phyloP scores from a whole-genome alignment of 2,888 invertebrate species.

The Heliconius ethilla region DNA sequence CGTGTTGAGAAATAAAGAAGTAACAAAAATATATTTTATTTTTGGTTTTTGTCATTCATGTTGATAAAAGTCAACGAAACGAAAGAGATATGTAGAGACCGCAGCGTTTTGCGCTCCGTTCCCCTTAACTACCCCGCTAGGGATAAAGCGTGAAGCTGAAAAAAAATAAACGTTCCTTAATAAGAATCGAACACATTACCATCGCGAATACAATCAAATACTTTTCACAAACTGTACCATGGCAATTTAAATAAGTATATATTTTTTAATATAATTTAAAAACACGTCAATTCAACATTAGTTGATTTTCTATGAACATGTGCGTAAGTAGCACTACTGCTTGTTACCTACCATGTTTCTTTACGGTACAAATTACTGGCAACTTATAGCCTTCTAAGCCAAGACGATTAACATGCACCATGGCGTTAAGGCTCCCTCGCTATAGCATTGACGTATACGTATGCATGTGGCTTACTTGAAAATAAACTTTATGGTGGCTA shows the following conservation, averaged over 20 bases:
- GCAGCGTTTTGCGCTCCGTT: no score
- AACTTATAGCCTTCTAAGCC: slow-evolving; percentile 21
- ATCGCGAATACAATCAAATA: not conserved
- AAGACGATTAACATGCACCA: slow-evolving; percentile 23
- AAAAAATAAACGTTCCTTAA: not conserved
- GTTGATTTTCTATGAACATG: not conserved
- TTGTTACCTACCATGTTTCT: slow-evolving; percentile 44
- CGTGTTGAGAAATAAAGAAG: not conserved
- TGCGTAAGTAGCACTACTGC: slow-evolving; percentile 8
- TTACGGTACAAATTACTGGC: slow-evolving; percentile 14
- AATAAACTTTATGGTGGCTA: not conserved
- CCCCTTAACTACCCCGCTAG: not conserved
- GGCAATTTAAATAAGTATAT: not conserved
- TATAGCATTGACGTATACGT: not conserved
- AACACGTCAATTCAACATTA: not conserved
- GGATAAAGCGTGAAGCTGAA: not conserved
- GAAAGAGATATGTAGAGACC: no score
- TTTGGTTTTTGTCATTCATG: no score
- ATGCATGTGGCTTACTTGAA: not conserved
- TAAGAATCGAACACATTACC: not conserved
- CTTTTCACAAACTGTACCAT: not conserved
- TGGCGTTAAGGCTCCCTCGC: not conserved
- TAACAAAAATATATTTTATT: no score
- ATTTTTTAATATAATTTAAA: not conserved
- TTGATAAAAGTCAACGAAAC: no score